Base-by-base conservation (phyloP, 2,113 vertebrate genomes). In the Brachyhypopomus occidentalis region DNA sequence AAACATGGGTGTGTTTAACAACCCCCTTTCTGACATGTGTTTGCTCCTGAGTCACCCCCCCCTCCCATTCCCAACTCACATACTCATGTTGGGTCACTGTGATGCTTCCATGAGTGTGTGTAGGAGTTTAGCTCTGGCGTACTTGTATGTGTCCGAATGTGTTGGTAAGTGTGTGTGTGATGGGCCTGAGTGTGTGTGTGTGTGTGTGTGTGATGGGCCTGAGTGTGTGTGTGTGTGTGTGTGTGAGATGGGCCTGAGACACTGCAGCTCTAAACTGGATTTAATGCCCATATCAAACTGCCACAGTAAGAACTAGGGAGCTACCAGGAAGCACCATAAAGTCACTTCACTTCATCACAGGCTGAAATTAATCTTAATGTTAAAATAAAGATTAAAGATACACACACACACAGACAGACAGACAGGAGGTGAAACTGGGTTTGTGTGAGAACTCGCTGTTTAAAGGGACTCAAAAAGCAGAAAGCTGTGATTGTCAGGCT, bases 121-220 rank as follows among this genome's bases (percentile, higher is more conserved):
- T 20, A 19, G 59, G 7, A n/a, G n/a, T n/a, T n/a, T n/a, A n/a
- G n/a, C n/a, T n/a, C n/a, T n/a, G n/a, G n/a, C n/a, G n/a, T n/a
- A n/a, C n/a, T n/a, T 5, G 22, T 9, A 71, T 23, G 71, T 84
- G 73, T 17, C 82, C 83, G 84, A 75, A 69, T 83, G 76, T 85
- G 70, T 52, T 38, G 27, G 36, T 5, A 5, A 30, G 30, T 30
- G 30, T 58, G 36, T 6, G 67, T 25, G 30, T 2, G 30, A 30
- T 3, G 30, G 30, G 30, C 30, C 30, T 30, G 30, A 30, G 30
- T 30, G 30, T 58, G 36, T 6, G 67, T 25, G 30, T 2, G 30
- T 30, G 30, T 30, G 30, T 58, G 36, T 6, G 67, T 25, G 30
- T 2, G 30, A 30, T 3, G 30, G 30, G 30, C 30, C 30, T 30